phyloP scores from a whole-genome alignment of 1,140 invertebrate genomes.

The Drosophila repletoides region DNA sequence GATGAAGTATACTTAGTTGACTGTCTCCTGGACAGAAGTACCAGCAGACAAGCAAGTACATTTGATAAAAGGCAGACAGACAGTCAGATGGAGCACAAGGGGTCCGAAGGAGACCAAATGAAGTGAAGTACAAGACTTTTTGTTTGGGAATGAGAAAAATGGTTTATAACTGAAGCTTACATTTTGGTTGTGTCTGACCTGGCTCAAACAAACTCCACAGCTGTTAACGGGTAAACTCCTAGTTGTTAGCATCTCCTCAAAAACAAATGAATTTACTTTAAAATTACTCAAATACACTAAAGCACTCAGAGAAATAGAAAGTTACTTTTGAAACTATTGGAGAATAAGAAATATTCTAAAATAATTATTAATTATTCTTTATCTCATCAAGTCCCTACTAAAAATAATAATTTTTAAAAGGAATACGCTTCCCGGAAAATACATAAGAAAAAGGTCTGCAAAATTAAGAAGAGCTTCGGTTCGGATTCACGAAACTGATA shows the following conservation, averaged over 20 bases:
- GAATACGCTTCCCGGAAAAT: no score
- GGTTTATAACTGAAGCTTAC: slow-evolving; percentile 60
- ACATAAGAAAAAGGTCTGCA: no score
- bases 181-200: slow-evolving; percentile 36
- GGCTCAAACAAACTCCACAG: slow-evolving; percentile 38
- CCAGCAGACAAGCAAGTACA: slow-evolving; percentile 36
- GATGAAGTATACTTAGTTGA: slow-evolving; percentile 37
- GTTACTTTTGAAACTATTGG: no score
- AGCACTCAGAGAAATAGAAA: no score
- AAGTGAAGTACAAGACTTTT: slow-evolving; percentile 30
- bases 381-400: no score
- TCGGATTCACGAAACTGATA: no score
- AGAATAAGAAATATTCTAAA: no score
- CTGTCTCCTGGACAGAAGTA: slow-evolving; percentile 23
- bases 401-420: no score
- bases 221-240: slow-evolving; percentile 48
- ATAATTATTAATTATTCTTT: no score
- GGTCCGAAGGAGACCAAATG: slow-evolving; percentile 10
- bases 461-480: no score
- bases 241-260: slow-evolving; percentile 5
- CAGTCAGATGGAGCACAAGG: neutral
- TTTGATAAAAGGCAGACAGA: slow-evolving; percentile 31
- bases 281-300: neutral
- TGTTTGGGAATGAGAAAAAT: slow-evolving; percentile 60
- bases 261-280: slow-evolving; percentile 11